Evolutionary conservation across 2,888 invertebrate species (phyloP).

Genomic region (Rhamnusium bicolor): DNA sequence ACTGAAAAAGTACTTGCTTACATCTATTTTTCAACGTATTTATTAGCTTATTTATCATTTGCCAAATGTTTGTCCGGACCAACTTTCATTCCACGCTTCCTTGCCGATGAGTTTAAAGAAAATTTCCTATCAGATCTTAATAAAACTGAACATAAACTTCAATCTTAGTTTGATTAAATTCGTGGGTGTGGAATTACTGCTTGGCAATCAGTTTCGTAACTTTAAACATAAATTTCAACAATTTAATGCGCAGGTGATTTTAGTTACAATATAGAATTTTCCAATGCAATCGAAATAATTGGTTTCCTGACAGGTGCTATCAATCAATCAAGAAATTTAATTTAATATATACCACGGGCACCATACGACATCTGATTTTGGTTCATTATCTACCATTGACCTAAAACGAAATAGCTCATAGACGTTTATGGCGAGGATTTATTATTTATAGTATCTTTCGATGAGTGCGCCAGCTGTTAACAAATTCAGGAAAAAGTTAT

Average conservation of each 20-base stretch:
- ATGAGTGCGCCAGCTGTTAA: no score
- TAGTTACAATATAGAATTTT: not conserved
- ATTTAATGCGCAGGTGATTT: not conserved
- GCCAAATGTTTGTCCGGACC: not conserved
- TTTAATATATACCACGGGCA: not conserved
- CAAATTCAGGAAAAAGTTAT: not conserved
- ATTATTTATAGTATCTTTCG: not conserved
- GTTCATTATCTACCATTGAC: not conserved
- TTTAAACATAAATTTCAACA: slow-evolving; percentile 7
- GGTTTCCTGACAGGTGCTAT: not conserved
- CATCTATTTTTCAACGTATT: no score
- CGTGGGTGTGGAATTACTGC: not conserved
- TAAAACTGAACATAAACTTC: slow-evolving; percentile 3
- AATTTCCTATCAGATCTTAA: not conserved
- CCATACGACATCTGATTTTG: not conserved
- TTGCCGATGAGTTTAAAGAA: not conserved
- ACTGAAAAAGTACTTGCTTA: no score
- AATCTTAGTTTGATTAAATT: slow-evolving; percentile 18
- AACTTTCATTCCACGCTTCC: not conserved
- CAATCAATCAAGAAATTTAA: not conserved
- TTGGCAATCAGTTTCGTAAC: not conserved
- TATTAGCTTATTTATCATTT: no score
- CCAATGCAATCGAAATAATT: not conserved
- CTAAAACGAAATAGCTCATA: not conserved
- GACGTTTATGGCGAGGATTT: not conserved